phyloP scores from a whole-genome alignment of 1,140 invertebrate species.

The Bombyx mandarina region DNA sequence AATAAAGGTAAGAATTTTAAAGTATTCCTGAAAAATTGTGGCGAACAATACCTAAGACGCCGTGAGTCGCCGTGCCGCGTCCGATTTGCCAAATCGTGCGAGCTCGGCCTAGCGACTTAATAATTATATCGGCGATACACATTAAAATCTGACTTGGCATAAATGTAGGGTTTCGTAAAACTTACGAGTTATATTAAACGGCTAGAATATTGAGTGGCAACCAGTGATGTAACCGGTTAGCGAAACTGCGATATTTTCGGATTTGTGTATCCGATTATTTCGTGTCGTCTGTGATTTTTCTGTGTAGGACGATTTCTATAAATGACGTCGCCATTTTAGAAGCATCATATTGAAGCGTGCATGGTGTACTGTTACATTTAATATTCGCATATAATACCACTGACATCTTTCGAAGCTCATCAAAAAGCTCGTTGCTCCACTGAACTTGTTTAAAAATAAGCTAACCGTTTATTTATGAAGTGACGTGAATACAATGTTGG shows the following conservation, averaged over 20 bases:
- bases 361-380: constrained; percentile 1
- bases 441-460: too few relatives aligned
- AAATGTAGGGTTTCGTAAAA: constrained; percentile 35
- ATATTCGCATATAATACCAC: background rate
- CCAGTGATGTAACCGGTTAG: constrained; percentile 48
- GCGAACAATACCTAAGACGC: constrained; percentile 3
- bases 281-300: constrained; percentile 32
- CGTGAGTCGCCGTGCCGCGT: constrained; percentile 8
- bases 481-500: too few relatives aligned
- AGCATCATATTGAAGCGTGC: constrained; percentile 2
- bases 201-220: constrained; percentile 44
- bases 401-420: too few relatives aligned
- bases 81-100: constrained; percentile 28
- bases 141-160: constrained; percentile 50
- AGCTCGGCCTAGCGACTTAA: constrained; percentile 14
- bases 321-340: constrained; percentile 6
- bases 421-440: too few relatives aligned
- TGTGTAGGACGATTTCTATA: constrained; percentile 18
- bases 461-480: too few relatives aligned
- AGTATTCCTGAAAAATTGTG: constrained; percentile 2
- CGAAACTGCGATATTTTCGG: constrained; percentile 54
- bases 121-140: constrained; percentile 42
- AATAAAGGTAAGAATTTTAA: too few relatives aligned
- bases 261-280: constrained; percentile 46
- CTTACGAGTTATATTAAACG: constrained; percentile 44